Evolutionary conservation across 1,140 invertebrate genomes (phyloP), one percentile per base, ranked within the genome.

Genomic region (Phortica variegata): DNA sequence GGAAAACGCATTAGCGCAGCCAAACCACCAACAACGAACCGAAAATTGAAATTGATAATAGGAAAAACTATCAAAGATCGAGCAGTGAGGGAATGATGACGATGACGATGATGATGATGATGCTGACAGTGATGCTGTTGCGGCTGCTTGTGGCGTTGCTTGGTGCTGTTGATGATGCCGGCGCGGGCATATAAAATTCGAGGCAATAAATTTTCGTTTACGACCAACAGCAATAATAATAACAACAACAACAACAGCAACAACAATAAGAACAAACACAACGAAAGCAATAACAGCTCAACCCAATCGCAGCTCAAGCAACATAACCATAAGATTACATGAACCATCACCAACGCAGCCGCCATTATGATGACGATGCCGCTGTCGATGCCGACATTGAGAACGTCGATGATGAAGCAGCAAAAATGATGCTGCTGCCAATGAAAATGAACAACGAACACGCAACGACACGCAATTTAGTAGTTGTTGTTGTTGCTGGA

Each of bases 321-420:
- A 61, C 60, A 62, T 61, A 59, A 63, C 56, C 56, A 10, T 21
- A 43, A 53, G 58, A 61, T 65, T 58, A 54, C 54, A 54, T 55
- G 53, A 49, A 36, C 34, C 47, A 36, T 33, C 51, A 41, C 40
- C 43, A 43, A 45, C 32, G 47, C 43, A 50, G 52, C 50, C 55
- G 52, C n/a, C n/a, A n/a, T n/a, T n/a, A n/a, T n/a, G n/a, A n/a
- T n/a, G n/a, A n/a, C n/a, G n/a, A n/a, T n/a, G n/a, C n/a, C n/a
- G n/a, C n/a, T n/a, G n/a, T n/a, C n/a, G n/a, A n/a, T n/a, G n/a
- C n/a, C n/a, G n/a, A n/a, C n/a, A n/a, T n/a, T n/a, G n/a, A n/a
- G n/a, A n/a, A n/a, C n/a, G n/a, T n/a, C n/a, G n/a, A n/a, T 66
- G 62, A 66, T 66, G 62, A 66, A 66, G 62, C 62, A 66, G 62